Evolutionary conservation across 53 echinoderm and acorn worm species (phyloP).

Genomic region (Paracentrotus lividus): DNA sequence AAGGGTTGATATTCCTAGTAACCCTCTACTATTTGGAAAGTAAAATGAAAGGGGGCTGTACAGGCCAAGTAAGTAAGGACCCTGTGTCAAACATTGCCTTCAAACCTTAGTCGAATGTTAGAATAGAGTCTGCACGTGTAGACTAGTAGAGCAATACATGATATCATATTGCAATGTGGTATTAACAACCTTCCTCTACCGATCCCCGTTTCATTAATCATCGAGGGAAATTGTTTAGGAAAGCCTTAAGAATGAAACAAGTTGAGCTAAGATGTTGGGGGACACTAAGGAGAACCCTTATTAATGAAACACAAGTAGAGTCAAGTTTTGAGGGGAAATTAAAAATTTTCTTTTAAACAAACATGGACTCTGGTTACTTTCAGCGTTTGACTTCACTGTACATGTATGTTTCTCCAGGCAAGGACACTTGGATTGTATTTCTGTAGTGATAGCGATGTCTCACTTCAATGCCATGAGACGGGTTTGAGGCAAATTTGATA

Average conservation of each 20-base stretch:
- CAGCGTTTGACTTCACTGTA: not conserved
- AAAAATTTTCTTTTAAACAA: not conserved
- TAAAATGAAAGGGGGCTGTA: too few species aligned
- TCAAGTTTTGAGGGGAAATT: too few species aligned
- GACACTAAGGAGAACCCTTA: not conserved
- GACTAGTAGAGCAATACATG: not conserved
- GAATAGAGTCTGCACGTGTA: too few species aligned
- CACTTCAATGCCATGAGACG: too few species aligned
- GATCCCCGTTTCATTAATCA: constrained; percentile 18
- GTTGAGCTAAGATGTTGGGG: not conserved
- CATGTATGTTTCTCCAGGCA: not conserved
- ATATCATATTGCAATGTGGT: not conserved
- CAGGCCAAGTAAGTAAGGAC: too few species aligned
- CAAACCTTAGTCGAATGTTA: too few species aligned
- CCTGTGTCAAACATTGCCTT: too few species aligned
- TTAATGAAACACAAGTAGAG: too few species aligned
- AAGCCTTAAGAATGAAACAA: not conserved
- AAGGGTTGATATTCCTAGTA: too few species aligned
- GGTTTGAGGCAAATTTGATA: too few species aligned
- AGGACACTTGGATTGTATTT: not conserved
- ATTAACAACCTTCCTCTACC: not conserved
- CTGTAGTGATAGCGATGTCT: too few species aligned
- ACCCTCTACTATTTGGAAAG: too few species aligned
- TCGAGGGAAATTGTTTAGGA: not conserved
- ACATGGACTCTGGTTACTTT: not conserved